Conservation (phyloP, 2,113 vertebrate genomes). For the Myanophis thanlyinensis region DNA sequence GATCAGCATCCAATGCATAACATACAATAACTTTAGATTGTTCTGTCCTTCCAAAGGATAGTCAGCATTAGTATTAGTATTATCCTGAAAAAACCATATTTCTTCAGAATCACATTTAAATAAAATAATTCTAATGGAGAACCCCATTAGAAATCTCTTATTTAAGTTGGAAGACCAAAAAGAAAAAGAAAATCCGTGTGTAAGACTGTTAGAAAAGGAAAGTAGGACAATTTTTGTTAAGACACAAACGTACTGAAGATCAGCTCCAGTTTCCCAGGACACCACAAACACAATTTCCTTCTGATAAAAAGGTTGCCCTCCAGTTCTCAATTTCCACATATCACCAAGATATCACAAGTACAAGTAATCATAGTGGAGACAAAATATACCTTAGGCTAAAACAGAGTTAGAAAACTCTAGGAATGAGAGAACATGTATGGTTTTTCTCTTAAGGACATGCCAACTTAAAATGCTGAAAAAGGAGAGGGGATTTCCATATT, state of each 20-base stretch:
- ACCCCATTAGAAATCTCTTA: not conserved
- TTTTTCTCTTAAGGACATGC: not conserved
- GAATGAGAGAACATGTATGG: not conserved
- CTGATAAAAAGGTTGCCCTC: not conserved
- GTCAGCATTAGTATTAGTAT: not conserved
- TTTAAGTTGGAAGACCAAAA: not conserved
- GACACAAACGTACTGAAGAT: not conserved
- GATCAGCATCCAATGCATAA: constrained; percentile 19
- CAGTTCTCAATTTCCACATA: not conserved
- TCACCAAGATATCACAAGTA: not conserved
- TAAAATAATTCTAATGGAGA: not conserved
- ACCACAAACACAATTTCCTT: not conserved
- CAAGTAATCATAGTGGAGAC: not conserved
- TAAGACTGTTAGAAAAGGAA: not conserved
- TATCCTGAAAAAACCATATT: not conserved
- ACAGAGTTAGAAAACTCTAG: not conserved
- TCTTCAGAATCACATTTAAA: not conserved
- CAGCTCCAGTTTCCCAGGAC: not conserved
- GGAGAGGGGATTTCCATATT: not conserved
- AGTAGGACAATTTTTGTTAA: not conserved
- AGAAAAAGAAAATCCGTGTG: not conserved
- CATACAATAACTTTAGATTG: not conserved
- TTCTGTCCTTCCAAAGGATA: not conserved
- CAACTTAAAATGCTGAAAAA: not conserved
- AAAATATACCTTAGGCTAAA: not conserved